These are phyloP conservation scores for Thecophora atra DNA, from an alignment of 2,888 invertebrate genomes.

Conservation along the genomic window DNA sequence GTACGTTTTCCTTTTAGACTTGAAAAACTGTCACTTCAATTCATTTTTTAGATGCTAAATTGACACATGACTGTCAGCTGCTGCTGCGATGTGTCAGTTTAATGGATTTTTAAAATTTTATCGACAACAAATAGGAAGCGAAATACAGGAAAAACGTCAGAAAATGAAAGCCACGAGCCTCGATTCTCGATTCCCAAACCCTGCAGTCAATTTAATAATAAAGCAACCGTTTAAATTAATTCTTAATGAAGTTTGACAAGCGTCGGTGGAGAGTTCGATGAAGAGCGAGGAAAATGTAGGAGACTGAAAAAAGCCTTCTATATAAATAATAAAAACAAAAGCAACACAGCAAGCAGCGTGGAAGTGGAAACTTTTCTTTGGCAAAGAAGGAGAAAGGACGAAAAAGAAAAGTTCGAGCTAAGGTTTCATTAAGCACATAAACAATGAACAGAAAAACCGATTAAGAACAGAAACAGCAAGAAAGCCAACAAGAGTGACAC, in stretches of 20 bases:
- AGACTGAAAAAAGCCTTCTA: too few relatives aligned
- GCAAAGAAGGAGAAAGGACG: constrained; percentile 12
- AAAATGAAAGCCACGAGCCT: too few relatives aligned
- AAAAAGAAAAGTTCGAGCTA: constrained; percentile 9
- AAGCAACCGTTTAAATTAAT: too few relatives aligned
- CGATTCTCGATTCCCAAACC: too few relatives aligned
- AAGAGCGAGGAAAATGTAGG: too few relatives aligned
- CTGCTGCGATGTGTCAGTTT: background rate
- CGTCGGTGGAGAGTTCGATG: too few relatives aligned
- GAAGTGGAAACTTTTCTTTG: constrained; percentile 24
- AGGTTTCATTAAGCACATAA: too few relatives aligned
- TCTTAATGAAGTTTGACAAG: too few relatives aligned
- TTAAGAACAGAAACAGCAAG: too few relatives aligned
- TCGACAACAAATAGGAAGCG: background rate
- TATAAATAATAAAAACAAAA: too few relatives aligned
- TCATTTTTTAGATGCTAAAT: constrained; percentile 1
- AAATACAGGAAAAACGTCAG: background rate
- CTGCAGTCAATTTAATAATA: too few relatives aligned
- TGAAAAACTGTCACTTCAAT: background rate
- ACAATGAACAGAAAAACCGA: too few relatives aligned
- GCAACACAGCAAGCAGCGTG: background rate
- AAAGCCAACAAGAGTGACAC: background rate
- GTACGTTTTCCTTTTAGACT: background rate
- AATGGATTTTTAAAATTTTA: background rate
- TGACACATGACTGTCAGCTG: background rate